A percentile compares a stretch with the other conserved stretches of the same genome.
Conservation (phyloP, 1,140 invertebrate species). For the Dinoponera quadriceps region DNA sequence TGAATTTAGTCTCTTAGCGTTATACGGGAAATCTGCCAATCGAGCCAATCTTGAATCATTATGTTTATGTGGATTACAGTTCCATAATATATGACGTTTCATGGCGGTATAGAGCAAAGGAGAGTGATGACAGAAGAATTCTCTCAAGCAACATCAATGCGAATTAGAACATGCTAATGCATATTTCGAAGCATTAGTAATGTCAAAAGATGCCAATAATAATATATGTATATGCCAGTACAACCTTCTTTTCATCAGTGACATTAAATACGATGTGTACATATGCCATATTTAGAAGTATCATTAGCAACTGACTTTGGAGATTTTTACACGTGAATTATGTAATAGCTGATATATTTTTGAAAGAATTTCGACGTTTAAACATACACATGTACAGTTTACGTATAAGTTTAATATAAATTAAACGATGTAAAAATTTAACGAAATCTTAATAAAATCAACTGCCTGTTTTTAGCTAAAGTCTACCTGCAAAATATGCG, state of each 20-base stretch:
- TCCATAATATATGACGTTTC: constrained; percentile 50
- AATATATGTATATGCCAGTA: constrained; percentile 30
- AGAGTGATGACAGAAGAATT: constrained; percentile 68
- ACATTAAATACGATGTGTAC: no score
- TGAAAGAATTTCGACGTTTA: no score
- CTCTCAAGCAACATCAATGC: constrained; percentile 85
- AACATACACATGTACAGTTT: no score
- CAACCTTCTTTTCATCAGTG: no score
- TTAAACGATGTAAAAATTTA: no score
- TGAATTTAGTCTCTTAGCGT: background rate
- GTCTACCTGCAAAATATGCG: no score
- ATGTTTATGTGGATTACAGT: constrained; percentile 7
- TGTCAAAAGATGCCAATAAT: constrained; percentile 34
- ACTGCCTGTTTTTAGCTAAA: background rate
- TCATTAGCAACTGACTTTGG: no score
- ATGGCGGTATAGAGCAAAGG: constrained; percentile 42
- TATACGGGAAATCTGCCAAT: background rate
- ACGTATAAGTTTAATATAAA: no score
- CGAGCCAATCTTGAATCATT: background rate
- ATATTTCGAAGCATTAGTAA: constrained; percentile 50
- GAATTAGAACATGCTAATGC: constrained; percentile 79
- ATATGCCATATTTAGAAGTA: no score
- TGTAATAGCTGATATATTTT: no score
- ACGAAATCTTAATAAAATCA: background rate
- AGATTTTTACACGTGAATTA: no score